Conservation (phyloP, 2,113 vertebrate genomes). For the Etia nguti region DNA sequence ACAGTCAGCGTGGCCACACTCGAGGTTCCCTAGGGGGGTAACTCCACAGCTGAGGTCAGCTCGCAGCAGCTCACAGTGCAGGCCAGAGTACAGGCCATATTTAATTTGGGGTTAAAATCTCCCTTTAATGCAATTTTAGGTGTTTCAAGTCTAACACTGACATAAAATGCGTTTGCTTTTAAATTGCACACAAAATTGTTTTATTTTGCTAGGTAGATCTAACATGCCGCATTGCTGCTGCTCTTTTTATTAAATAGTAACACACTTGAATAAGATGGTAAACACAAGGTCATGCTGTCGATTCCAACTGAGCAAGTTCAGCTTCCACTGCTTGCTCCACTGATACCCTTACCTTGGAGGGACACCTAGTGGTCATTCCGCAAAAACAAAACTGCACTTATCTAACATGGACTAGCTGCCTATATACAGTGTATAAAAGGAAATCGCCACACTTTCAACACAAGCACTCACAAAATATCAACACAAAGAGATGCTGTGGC, state of each 20-base stretch:
- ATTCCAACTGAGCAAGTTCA: not conserved
- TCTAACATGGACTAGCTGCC: not conserved
- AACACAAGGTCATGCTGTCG: not conserved
- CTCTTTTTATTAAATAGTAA: not conserved
- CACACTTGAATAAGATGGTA: not conserved
- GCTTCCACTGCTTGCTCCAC: not conserved
- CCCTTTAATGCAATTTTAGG: not conserved
- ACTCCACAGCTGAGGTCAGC: not conserved
- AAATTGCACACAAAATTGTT: not conserved
- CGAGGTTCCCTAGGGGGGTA: not conserved
- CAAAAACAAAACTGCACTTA: not conserved
- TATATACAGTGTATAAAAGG: not conserved
- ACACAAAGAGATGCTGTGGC: not conserved
- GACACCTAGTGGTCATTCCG: not conserved
- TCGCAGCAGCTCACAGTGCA: not conserved
- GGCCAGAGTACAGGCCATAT: not conserved
- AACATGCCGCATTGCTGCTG: not conserved
- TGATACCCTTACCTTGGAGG: not conserved
- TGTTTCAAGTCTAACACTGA: too few relatives aligned
- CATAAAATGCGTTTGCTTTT: not conserved
- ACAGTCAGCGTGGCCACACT: not conserved
- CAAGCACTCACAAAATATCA: not conserved
- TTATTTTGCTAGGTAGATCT: not conserved
- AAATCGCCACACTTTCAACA: not conserved
- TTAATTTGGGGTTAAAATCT: not conserved